Evolutionary conservation across 2,113 vertebrate species (phyloP).

Genomic region (Ia io): DNA sequence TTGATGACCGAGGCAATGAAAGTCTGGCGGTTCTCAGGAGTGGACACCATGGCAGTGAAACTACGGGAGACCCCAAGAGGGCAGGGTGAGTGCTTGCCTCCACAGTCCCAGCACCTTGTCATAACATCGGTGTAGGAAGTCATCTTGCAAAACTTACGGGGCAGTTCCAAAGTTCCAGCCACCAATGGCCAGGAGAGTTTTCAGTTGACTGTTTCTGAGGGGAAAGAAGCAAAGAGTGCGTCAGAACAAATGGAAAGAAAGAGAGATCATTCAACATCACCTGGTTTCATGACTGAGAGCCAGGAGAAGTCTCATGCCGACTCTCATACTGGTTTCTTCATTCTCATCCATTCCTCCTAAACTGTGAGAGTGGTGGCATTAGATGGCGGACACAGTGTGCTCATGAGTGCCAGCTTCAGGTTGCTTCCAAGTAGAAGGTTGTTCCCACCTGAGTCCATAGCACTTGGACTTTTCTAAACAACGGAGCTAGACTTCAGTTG

Average conservation of each 20-base stretch:
- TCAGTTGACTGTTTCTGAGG: conserved; percentile 83
- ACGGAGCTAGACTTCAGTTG: not conserved
- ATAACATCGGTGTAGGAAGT: not conserved
- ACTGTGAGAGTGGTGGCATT: not conserved
- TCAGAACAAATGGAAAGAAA: not conserved
- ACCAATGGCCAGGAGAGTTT: conserved; percentile 88
- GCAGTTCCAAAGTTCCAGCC: conserved; percentile 82
- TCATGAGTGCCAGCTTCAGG: not conserved
- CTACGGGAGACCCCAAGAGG: conserved; percentile 66
- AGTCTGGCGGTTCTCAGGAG: conserved; percentile 75
- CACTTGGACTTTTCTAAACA: not conserved
- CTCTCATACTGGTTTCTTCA: not conserved
- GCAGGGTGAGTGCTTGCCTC: not conserved
- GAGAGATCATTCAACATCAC: not conserved
- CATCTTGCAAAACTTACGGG: conserved; percentile 54
- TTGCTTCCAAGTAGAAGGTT: not conserved
- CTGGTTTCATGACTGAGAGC: not conserved
- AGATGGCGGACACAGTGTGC: not conserved
- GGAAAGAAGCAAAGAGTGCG: not conserved
- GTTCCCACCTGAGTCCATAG: not conserved
- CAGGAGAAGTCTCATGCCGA: not conserved
- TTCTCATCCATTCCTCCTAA: not conserved
- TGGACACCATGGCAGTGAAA: conserved; percentile 86
- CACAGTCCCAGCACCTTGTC: no score
- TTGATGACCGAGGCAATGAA: conserved; percentile 87